Base-by-base conservation (phyloP, 1,140 invertebrate genomes). In the Hydropsyche tenuis region DNA sequence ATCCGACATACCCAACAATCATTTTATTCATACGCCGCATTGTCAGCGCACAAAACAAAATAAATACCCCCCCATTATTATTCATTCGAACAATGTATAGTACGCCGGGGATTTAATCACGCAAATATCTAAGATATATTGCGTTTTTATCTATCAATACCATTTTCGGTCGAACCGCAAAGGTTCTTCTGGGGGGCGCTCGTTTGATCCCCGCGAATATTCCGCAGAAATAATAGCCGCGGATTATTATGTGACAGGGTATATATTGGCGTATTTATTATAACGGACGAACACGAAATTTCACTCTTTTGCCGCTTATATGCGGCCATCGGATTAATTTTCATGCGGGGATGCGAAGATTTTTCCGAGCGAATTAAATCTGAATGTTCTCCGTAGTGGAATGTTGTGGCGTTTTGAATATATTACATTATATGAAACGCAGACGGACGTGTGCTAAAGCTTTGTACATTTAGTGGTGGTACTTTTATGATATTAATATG, bases 211-310 rank as follows among this genome's bases (percentile, higher is more conserved):
- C 68, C 9, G 22, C 56, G 56, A 68, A 68, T 68, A 68, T 48
- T 23, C n/a, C 25, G 37, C 64, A 66, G 65, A 43, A 46, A 48
- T 68, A 68, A 68, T 68, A 48, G 65, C 65, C 20, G 18, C 45
- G 65, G 68, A 70, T 56, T 70, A 70, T 70, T 20, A 70, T 46
- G 45, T 70, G 68, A 53, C 68, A 70, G 68, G n/a, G 51, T 70
- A 70, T 70, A 70, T 70, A 70, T 70, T 70, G 48, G 3, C 25
- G 18, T 56, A 70, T 70, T 70, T 70, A 70, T 70, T 51, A 68
- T 68, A 48, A 68, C 46, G 43, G 45, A 22, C 20, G 65, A 68
- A 68, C 65, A 68, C 45, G 65, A 68, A 68, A 68, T 51, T 68
- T 68, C 65, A 68, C 65, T 68, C 43, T 68, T 68, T 51, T 37